Evolutionary conservation across 2,113 vertebrate genomes (phyloP).

Genomic region (Bubo scandiacus): DNA sequence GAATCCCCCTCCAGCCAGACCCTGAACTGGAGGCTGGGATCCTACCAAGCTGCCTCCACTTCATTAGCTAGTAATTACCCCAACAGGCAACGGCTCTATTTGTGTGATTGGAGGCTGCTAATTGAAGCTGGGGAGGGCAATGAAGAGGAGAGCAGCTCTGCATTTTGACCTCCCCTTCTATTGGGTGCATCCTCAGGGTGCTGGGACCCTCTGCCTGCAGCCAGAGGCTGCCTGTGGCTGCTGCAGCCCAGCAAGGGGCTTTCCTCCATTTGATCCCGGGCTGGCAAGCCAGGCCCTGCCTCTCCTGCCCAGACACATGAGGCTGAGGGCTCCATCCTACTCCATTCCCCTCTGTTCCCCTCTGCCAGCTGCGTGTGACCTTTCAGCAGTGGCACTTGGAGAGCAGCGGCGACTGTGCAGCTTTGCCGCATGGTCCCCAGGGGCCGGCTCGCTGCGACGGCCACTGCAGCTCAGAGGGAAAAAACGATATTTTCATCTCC

Average conservation of each 20-base stretch:
- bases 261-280: rapidly evolving
- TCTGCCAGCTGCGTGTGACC: conserved; percentile 41
- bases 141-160: not conserved
- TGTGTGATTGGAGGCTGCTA: not conserved
- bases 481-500: conserved; percentile 65
- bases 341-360: not conserved
- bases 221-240: not conserved
- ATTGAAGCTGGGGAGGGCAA: not conserved
- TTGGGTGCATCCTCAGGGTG: rapidly evolving
- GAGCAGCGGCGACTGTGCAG: not conserved
- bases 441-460: not conserved
- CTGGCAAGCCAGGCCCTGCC: not conserved
- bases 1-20: not conserved
- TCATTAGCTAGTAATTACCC: not conserved
- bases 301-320: rapidly evolving
- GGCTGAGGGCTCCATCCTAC: not conserved
- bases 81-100: not conserved
- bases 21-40: not conserved
- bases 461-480: conserved; percentile 18
- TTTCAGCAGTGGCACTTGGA: not conserved
- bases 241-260: not conserved
- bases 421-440: not conserved
- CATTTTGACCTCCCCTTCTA: not conserved
- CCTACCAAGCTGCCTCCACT: not conserved
- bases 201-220: not conserved